Percentiles rank a stretch among this genome's conserved stretches.
Evolutionary conservation across 2,888 invertebrate genomes (phyloP).

Genomic region (Chrysopilus asiliformis): DNA sequence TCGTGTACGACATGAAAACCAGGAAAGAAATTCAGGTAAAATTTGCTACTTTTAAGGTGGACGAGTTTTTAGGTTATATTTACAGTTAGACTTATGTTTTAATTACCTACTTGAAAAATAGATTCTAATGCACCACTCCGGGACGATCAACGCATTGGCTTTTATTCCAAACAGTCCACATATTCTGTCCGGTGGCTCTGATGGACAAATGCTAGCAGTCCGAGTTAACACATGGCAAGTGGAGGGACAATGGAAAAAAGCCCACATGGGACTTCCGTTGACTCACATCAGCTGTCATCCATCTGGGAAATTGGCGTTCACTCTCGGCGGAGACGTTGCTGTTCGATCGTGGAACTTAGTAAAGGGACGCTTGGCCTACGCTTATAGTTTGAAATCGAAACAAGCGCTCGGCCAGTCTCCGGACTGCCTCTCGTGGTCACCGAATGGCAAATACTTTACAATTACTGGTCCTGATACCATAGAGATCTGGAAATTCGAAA

Average conservation of each 20-base stretch:
- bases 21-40: slow-evolving; percentile 63
- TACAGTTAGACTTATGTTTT: too few relatives aligned
- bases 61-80: too few relatives aligned
- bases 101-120: too few relatives aligned
- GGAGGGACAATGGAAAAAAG: slow-evolving; percentile 67
- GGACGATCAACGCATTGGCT: slow-evolving; percentile 64
- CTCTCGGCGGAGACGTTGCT: slow-evolving; percentile 71
- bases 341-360: slow-evolving; percentile 88
- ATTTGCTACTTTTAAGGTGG: too few relatives aligned
- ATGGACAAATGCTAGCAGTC: slow-evolving; percentile 71
- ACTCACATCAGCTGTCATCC: slow-evolving; percentile 72
- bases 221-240: slow-evolving; percentile 75
- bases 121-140: slow-evolving; percentile 61
- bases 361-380: slow-evolving; percentile 80
- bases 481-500: slow-evolving; percentile 69
- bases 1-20: slow-evolving; percentile 67
- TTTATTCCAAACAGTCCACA: slow-evolving; percentile 68
- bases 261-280: slow-evolving; percentile 68
- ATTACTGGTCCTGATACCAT: slow-evolving; percentile 56
- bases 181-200: slow-evolving; percentile 69
- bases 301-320: slow-evolving; percentile 75
- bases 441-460: slow-evolving; percentile 62
- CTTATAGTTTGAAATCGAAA: slow-evolving; percentile 69
- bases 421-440: slow-evolving; percentile 55
- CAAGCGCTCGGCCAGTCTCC: slow-evolving; percentile 32